Conservation (phyloP, 2,113 vertebrate species). For the Hippolais icterina region DNA sequence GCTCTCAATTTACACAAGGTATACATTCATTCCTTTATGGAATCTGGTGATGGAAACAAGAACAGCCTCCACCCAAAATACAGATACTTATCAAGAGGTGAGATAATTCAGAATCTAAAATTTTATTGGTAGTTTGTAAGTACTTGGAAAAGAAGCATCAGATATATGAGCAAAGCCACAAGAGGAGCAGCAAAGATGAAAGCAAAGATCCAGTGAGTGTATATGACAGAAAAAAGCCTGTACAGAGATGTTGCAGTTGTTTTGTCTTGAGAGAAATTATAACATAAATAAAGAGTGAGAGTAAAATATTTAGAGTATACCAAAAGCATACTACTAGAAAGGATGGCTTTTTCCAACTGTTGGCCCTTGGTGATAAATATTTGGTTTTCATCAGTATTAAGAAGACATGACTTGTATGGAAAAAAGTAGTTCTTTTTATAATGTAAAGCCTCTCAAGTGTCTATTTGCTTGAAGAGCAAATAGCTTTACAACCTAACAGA, state of each 20-base stretch:
- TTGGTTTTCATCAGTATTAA: not conserved
- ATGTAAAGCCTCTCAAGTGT: not conserved
- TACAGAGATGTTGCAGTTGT: not conserved
- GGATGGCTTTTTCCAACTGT: not conserved
- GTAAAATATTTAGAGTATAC: not conserved
- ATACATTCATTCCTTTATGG: not conserved
- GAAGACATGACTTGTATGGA: not conserved
- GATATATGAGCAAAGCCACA: not conserved
- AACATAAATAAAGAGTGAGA: not conserved
- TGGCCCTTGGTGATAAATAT: not conserved
- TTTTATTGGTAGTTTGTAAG: not conserved
- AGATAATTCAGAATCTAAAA: not conserved
- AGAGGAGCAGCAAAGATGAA: not conserved
- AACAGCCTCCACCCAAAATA: not conserved
- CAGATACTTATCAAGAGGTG: not conserved
- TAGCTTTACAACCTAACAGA: not conserved
- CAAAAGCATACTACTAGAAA: not conserved
- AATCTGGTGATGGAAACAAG: not conserved
- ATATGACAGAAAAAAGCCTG: not conserved
- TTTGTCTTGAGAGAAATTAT: not conserved
- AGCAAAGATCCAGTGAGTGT: not conserved
- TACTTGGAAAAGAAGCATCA: not conserved
- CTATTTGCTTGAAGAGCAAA: constrained; percentile 4
- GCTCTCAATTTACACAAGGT: not conserved
- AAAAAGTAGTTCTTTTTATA: not conserved